A percentile compares a stretch with the other conserved stretches of the same genome.
Conservation (phyloP, 2,113 vertebrate genomes). For the Motacilla alba region DNA sequence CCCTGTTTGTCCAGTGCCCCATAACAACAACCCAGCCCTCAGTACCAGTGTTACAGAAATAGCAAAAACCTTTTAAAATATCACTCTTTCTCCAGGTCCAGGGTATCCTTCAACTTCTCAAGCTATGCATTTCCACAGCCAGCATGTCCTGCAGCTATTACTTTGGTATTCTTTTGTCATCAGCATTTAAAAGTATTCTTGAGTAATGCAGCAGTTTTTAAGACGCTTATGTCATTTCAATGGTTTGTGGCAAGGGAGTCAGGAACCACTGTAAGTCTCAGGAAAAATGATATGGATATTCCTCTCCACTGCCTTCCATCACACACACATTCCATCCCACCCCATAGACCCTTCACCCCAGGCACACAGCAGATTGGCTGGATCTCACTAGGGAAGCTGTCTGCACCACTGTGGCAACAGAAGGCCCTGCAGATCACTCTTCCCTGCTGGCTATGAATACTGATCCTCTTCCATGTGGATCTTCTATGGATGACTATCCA, state of each 20-base stretch:
- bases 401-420: background rate
- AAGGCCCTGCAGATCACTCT: background rate
- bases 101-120: background rate
- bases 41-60: background rate
- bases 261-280: background rate
- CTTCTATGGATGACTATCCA: too few relatives aligned
- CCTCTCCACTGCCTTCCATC: background rate
- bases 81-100: background rate
- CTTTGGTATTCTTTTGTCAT: background rate
- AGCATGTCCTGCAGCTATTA: background rate
- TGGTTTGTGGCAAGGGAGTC: background rate
- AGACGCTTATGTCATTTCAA: background rate
- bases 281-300: background rate
- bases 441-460: fast-evolving
- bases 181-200: background rate
- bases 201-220: background rate
- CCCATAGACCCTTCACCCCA: fast-evolving
- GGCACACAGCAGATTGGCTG: background rate
- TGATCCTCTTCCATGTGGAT: background rate
- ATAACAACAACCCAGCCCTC: background rate
- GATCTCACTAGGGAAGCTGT: background rate
- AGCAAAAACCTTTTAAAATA: background rate
- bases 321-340: background rate
- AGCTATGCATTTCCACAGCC: background rate
- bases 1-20: background rate